A percentile compares a stretch with the other conserved stretches of the same genome.
These are phyloP conservation scores for Lepidostoma basale DNA, from an alignment of 1,140 invertebrate genomes.

Conservation along the genomic window DNA sequence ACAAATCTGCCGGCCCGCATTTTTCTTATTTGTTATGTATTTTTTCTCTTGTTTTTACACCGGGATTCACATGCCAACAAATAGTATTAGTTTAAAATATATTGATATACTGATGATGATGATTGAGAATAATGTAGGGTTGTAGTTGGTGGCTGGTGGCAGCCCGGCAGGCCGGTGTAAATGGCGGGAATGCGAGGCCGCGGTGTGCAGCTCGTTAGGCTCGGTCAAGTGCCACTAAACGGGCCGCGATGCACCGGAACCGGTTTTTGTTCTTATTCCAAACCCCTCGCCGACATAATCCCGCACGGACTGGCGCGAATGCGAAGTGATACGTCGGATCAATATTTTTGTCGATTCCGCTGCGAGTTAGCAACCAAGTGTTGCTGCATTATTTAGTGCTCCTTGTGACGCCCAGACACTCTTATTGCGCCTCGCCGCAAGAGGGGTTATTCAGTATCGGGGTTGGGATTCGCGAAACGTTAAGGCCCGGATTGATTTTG, in stretches of 20 bases:
- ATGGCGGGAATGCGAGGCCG: conserved; percentile 15
- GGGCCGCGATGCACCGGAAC: conserved; percentile 25
- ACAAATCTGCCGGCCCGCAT: no score
- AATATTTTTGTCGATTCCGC: conserved; percentile 26
- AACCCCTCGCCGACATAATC: conserved; percentile 4
- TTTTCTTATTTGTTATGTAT: no score
- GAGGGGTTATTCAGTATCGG: no score
- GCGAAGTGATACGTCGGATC: conserved; percentile 15
- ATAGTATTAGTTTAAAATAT: no score
- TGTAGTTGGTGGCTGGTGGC: no score
- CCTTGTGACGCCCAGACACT: neutral
- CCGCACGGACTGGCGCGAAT: conserved; percentile 13
- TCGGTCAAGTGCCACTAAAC: conserved; percentile 27
- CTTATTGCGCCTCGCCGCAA: no score
- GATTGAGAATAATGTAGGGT: no score
- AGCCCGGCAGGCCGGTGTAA: neutral
- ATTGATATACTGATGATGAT: no score
- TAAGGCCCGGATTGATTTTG: no score
- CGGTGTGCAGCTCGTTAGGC: conserved; percentile 5
- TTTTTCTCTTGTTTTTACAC: no score
- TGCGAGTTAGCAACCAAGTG: conserved; percentile 15
- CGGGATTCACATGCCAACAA: no score
- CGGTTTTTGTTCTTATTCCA: conserved; percentile 13
- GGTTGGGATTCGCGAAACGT: no score
- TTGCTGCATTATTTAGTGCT: conserved; percentile 11